Percentiles rank a stretch among this genome's conserved stretches.
Conservation (phyloP, 1,140 invertebrate genomes). For the Agraylea sexmaculata region DNA sequence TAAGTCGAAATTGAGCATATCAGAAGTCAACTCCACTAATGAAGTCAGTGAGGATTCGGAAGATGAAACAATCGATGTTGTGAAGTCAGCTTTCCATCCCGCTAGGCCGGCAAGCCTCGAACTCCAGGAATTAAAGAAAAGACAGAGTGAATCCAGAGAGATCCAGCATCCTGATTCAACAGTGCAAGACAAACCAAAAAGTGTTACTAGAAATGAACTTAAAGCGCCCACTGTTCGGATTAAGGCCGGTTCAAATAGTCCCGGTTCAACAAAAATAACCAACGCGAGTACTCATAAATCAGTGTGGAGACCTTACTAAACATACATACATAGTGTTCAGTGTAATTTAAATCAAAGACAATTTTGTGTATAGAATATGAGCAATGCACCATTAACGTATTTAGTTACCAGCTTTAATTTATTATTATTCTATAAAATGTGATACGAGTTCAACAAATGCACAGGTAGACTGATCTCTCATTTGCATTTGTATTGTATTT, state of each 20-base stretch:
- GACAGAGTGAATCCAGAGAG: conserved; percentile 24
- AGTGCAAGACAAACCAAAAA: conserved; percentile 36
- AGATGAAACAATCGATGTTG: conserved; percentile 58
- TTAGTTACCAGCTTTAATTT: no score
- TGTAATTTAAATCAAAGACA: no score
- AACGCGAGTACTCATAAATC: conserved; percentile 47
- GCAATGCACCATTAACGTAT: no score
- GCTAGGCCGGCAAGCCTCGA: conserved; percentile 39
- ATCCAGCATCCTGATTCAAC: conserved; percentile 47
- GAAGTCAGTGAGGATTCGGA: conserved; percentile 49
- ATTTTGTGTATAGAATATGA: no score
- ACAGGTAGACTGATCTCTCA: no score
- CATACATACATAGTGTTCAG: no score
- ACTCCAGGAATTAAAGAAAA: conserved; percentile 33
- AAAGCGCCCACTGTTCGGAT: conserved; percentile 47
- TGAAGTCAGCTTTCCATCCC: conserved; percentile 60
- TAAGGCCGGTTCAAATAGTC: conserved; percentile 33
- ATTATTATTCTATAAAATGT: no score
- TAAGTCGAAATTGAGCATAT: conserved; percentile 39
- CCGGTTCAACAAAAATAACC: conserved; percentile 49
- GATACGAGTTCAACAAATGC: no score
- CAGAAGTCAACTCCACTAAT: conserved; percentile 47
- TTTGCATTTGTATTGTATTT: no score
- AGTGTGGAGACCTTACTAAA: conserved; percentile 66
- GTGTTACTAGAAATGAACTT: conserved; percentile 36